Evolutionary conservation across 2,888 invertebrate genomes (phyloP), one percentile per base, ranked within the genome.

Genomic region (Aspidapion aeneum): DNA sequence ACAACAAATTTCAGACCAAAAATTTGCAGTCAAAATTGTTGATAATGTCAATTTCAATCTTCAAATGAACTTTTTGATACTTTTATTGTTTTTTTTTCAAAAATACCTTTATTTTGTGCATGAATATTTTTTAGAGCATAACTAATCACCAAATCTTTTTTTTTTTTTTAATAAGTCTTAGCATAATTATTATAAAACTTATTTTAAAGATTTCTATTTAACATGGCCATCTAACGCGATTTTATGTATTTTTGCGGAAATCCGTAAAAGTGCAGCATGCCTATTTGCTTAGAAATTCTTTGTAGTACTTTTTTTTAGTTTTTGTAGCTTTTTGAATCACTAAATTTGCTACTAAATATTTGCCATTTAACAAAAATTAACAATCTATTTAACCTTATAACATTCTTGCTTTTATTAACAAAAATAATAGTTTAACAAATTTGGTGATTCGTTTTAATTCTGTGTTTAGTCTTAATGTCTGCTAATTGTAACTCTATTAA

Each of bases 31-130:
- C 35, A 35, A 35, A 35, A 35, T 35, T 35, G 12, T 35, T 35
- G 35, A 35, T 35, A 35, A 12, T 35, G 35, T 35, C 5, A 35
- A 35, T 35, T n/a, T n/a, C 35, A 35, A 12, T 35, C 12, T 35
- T 35, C 35, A 12, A 35, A 7, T 12, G n/a, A n/a, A 35, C 12
- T 35, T 35, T 35, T 35, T 12, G 35, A n/a, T n/a, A n/a, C n/a
- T n/a, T n/a, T n/a, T 35, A 35, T 7, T 12, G 35, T 7, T 35
- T 35, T 35, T 35, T 35, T 35, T 35, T 35, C n/a, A 59, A 7
- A 61, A 64, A 64, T 64, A 64, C 64, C 67, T 67, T 67, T 67
- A 67, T 67, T 67, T 67, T 67, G 67, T 67, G 35, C 35, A 35
- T 57, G 57, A 35, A 35, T 35, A 35, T 7, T 35, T 35, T 35